Conservation (phyloP, 2,797 vertebrate species). For the Catharus ustulatus region DNA sequence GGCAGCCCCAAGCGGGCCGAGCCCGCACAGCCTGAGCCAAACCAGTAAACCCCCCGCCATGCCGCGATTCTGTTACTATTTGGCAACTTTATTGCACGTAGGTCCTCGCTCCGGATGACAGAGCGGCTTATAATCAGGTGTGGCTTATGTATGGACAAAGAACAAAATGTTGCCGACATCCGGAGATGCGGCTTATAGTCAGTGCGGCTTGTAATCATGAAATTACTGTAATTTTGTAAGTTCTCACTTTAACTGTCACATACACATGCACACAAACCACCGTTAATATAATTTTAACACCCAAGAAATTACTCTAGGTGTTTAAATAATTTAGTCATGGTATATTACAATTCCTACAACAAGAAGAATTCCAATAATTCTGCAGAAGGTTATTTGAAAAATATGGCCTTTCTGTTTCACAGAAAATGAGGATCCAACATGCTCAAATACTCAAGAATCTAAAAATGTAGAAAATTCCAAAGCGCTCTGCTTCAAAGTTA, state of each 20-base stretch:
- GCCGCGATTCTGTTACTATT: too few relatives aligned
- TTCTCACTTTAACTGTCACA: background rate
- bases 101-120: too few relatives aligned
- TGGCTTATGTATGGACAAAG: too few relatives aligned
- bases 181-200: too few relatives aligned
- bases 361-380: background rate
- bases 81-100: too few relatives aligned
- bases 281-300: background rate
- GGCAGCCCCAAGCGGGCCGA: too few relatives aligned
- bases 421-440: background rate
- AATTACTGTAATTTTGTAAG: background rate
- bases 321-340: background rate
- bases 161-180: too few relatives aligned
- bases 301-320: background rate
- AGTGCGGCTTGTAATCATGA: too few relatives aligned
- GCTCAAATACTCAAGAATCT: background rate
- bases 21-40: too few relatives aligned
- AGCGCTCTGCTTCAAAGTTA: background rate
- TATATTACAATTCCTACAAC: background rate
- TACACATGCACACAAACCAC: background rate
- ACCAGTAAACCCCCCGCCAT: too few relatives aligned
- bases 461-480: background rate
- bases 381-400: background rate
- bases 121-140: too few relatives aligned
- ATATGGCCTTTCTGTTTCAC: background rate